These are phyloP conservation scores for Exocentrus adspersus DNA, from an alignment of 2,888 invertebrate species.

Conservation along the genomic window DNA sequence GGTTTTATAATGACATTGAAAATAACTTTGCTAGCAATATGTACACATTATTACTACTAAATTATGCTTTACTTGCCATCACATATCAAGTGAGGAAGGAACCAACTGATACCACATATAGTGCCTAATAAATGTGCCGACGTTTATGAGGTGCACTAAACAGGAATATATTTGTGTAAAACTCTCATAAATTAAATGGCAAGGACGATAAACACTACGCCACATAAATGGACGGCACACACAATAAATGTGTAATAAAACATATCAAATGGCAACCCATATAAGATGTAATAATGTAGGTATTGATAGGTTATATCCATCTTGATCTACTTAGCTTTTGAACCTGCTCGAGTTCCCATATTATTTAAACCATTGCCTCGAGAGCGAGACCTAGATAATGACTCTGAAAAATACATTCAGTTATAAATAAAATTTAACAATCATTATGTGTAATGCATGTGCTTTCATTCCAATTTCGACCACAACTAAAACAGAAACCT, in stretches of 20 bases:
- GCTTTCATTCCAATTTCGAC: no score
- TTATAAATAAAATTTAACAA: no score
- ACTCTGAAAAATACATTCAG: conserved; percentile 65
- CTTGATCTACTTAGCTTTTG: conserved; percentile 64
- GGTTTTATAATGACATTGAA: neutral
- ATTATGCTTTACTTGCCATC: conserved; percentile 4
- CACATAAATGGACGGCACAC: conserved; percentile 62
- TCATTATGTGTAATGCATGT: no score
- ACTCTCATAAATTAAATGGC: conserved; percentile 48
- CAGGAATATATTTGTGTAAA: conserved; percentile 37
- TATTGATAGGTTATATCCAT: conserved; percentile 42
- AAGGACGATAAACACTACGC: conserved; percentile 54
- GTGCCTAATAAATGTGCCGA: neutral
- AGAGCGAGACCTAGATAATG: conserved; percentile 81
- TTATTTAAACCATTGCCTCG: conserved; percentile 84
- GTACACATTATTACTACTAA: conserved; percentile 3
- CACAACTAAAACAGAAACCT: no score
- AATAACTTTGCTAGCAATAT: neutral
- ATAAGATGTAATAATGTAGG: conserved; percentile 60
- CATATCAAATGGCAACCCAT: conserved; percentile 52
- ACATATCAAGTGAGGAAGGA: neutral
- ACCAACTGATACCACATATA: neutral
- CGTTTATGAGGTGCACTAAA: conserved; percentile 41
- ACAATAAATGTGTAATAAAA: conserved; percentile 51
- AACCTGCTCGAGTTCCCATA: conserved; percentile 70